These are phyloP conservation scores for Marasmarcha lunaedactyla DNA, from an alignment of 2,888 invertebrate species.

Conservation along the genomic window DNA sequence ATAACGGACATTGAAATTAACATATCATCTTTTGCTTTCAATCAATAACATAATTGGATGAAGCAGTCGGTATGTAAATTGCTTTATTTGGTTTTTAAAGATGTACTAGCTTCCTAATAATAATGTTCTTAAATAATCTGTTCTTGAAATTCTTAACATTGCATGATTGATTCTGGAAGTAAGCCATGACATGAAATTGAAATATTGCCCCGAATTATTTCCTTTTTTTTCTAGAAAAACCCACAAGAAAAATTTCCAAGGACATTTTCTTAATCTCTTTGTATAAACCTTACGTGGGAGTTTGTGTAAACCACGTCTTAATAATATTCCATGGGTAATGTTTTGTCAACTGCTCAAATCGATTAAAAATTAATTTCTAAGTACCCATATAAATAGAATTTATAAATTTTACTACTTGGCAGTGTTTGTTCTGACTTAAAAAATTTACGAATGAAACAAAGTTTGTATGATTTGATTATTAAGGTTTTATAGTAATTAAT, in stretches of 20 bases:
- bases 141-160: background rate
- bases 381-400: conserved; percentile 5
- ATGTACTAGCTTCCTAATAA: conserved; percentile 30
- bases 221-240: too few relatives aligned
- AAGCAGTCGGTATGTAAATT: conserved; percentile 63
- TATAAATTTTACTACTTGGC: too few relatives aligned
- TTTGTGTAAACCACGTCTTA: conserved; percentile 30
- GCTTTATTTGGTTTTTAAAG: conserved; percentile 26
- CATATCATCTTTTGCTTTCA: conserved; percentile 46
- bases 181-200: too few relatives aligned
- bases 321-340: conserved; percentile 21
- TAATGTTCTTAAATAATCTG: conserved; percentile 1
- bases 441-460: too few relatives aligned
- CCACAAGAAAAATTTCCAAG: too few relatives aligned
- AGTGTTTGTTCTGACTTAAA: too few relatives aligned
- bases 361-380: conserved; percentile 1
- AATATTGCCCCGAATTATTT: too few relatives aligned
- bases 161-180: too few relatives aligned
- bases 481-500: too few relatives aligned
- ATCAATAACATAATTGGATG: conserved; percentile 51
- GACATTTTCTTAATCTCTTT: conserved; percentile 7
- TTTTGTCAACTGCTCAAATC: conserved; percentile 21
- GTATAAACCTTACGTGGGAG: conserved; percentile 20
- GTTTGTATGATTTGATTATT: too few relatives aligned
- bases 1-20: conserved; percentile 27